Conservation (phyloP, 2,113 vertebrate genomes). For the Cryptotis parvus region DNA sequence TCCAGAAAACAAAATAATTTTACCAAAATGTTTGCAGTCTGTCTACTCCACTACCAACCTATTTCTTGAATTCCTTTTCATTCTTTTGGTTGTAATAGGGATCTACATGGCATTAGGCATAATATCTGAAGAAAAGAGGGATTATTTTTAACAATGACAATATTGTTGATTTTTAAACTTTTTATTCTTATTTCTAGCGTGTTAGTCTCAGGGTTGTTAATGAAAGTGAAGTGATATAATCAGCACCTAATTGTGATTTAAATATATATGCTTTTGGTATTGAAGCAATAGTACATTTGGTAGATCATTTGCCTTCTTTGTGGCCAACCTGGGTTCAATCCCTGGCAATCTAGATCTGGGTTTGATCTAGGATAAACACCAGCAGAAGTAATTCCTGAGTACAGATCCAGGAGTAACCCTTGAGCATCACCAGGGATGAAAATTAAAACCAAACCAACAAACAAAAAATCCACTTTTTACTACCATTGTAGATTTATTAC, state of each 20-base stretch:
- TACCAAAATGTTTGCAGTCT: not conserved
- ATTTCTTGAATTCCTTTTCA: not conserved
- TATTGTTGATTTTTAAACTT: not conserved
- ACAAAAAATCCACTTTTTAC: not conserved
- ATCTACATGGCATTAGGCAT: not conserved
- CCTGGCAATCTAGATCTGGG: no score
- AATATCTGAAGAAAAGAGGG: not conserved
- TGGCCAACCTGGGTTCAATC: no score
- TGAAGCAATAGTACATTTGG: no score
- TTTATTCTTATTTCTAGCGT: not conserved
- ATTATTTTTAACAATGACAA: not conserved
- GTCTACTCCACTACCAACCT: not conserved
- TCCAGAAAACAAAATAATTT: not conserved
- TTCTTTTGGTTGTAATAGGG: not conserved
- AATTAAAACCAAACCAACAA: no score
- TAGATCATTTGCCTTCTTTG: no score
- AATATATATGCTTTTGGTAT: no score
- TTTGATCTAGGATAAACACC: no score
- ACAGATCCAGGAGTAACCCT: no score
- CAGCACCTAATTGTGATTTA: not conserved
- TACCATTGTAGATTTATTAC: not conserved
- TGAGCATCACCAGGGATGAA: no score
- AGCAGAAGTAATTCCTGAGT: no score
- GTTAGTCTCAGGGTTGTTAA: not conserved
- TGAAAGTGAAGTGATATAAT: not conserved